A percentile compares a stretch with the other conserved stretches of the same genome.
Evolutionary conservation across 92 coral and sea anemone genomes (phyloP).

Genomic region (Zoanthus gigantus): DNA sequence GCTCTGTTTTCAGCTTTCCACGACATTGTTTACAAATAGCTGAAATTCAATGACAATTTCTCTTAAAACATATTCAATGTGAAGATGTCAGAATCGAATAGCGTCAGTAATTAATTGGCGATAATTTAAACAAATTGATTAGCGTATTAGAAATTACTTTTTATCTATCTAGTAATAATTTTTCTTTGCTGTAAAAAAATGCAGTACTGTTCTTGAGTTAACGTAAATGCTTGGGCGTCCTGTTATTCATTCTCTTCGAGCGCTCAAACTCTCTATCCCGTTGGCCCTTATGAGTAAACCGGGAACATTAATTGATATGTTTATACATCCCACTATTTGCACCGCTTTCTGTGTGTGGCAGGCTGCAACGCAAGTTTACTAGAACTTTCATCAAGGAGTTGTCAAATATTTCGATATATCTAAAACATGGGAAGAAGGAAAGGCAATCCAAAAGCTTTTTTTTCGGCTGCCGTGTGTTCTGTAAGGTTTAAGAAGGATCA

Average conservation of each 20-base stretch:
- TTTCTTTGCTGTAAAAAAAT: constrained; percentile 29
- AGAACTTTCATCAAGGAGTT: constrained; percentile 3
- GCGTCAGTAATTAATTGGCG: constrained; percentile 7
- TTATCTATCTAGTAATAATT: constrained; percentile 19
- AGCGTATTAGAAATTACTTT: constrained; percentile 38
- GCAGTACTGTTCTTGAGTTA: constrained; percentile 20
- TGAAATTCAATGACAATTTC: constrained; percentile 25
- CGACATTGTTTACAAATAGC: constrained; percentile 43
- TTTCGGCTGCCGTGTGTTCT: neutral
- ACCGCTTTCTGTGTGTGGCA: constrained; percentile 37
- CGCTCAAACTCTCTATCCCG: constrained; percentile 10
- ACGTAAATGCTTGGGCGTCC: constrained; percentile 29
- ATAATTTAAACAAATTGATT: neutral
- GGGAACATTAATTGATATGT: constrained; percentile 24
- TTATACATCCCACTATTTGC: constrained; percentile 26
- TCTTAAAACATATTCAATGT: neutral
- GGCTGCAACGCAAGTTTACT: constrained; percentile 35
- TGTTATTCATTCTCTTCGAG: constrained; percentile 23
- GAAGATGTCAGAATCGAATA: constrained; percentile 15
- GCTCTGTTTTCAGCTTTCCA: constrained; percentile 33
- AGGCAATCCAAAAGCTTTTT: constrained; percentile 41
- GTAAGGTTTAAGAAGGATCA: constrained; percentile 8
- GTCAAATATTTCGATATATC: constrained; percentile 22
- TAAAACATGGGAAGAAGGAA: neutral
- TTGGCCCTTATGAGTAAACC: constrained; percentile 37